Base-by-base conservation (phyloP, 2,113 vertebrate species). In the Regulus satrapa region DNA sequence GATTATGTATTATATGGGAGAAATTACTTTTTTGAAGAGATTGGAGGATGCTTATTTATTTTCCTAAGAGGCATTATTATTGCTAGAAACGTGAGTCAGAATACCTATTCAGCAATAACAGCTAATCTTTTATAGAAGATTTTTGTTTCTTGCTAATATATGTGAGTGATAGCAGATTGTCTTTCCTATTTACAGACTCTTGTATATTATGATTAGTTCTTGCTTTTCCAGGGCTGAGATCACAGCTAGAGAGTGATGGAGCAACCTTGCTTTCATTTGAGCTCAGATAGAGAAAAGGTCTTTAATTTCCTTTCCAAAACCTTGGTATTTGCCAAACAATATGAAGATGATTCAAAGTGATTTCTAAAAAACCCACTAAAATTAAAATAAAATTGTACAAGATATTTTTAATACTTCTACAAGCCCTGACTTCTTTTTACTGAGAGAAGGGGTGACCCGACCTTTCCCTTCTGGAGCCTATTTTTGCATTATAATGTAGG, bases 401-500 rank as follows among this genome's bases (percentile, higher is more conserved):
- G 29, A 45, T 63, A 88, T 43, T 85, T 94, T 78, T 68, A 61
- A 54, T 59, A 14, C 24, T 79, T 64, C 24, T 58, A 10, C 8
- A 26, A 54, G 29, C 23, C 31, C 61, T 67, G 8, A 61, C 18
- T 24, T 81, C 66, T 85, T 86, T 93, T 63, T 68, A 34, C 32
- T 1, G 12, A 76, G 32, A 45, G 41, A 56, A 85, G 13, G 6
- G 18, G 24, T 94, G 62, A 38, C 62, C 79, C 0, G 54, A 87
- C 62, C 71, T 91, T 87, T 89, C 58, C 49, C 38, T 82, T 95
- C 71, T 89, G 69, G 54, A 32, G 13, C 54, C 88, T 95, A 68
- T 85, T 92, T 95, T 91, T 93, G 45, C n/a, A 40, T 91, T 91
- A 51, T 75, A 91, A 92, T 85, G 93, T 94, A 91, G 91, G 91